Conservation (phyloP, 2,113 vertebrate species). For the Dipodomys stephensi region DNA sequence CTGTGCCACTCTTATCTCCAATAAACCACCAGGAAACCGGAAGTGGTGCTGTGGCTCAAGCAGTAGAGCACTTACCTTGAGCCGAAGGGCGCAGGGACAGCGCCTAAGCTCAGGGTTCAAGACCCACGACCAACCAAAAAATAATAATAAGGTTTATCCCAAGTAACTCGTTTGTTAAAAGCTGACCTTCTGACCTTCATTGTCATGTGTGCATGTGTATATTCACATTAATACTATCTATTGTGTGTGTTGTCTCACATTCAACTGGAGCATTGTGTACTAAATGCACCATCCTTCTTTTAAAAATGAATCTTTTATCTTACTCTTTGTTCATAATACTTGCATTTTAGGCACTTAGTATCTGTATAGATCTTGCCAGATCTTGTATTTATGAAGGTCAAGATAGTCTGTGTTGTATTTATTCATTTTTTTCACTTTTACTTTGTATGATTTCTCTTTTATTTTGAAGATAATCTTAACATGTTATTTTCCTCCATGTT, state of each 20-base stretch:
- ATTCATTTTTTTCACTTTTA: not conserved
- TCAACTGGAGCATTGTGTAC: not conserved
- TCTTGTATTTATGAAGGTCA: not conserved
- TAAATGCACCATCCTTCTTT: not conserved
- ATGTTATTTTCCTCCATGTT: not conserved
- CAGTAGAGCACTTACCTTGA: too few species aligned
- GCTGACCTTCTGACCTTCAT: not conserved
- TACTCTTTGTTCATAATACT: not conserved
- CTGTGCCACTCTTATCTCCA: too few species aligned
- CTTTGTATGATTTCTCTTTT: conserved; percentile 4
- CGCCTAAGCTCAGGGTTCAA: too few species aligned
- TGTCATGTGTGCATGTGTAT: not conserved
- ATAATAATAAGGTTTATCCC: not conserved
- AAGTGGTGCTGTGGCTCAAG: too few species aligned
- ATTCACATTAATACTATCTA: not conserved
- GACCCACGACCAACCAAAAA: too few species aligned
- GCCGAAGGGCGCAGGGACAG: too few species aligned
- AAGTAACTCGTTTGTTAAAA: not conserved
- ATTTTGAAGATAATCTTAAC: conserved; percentile 7
- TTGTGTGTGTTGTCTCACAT: not conserved
- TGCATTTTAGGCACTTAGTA: not conserved
- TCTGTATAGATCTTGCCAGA: not conserved
- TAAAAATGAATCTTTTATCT: not conserved
- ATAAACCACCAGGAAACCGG: too few species aligned
- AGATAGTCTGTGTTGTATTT: not conserved